Base-by-base conservation (phyloP, 2,113 vertebrate species). In the Grammomys surdaster region DNA sequence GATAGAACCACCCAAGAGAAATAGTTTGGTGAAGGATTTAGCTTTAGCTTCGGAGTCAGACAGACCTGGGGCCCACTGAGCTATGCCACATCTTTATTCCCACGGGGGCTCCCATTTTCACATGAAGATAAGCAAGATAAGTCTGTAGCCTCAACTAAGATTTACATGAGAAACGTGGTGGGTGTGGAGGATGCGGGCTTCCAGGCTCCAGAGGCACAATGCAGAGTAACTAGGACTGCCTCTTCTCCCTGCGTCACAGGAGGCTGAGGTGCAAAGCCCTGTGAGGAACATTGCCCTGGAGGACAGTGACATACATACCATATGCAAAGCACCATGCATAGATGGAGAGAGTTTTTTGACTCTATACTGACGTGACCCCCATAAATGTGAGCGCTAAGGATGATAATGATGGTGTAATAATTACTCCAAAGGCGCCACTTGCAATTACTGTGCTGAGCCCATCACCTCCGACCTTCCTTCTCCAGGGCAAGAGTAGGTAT, bases 211-310 rank as follows among this genome's bases (percentile, higher is more conserved):
- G 4, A 0, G 8, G 43, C 69, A 48, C 13, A 22, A 28, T 63
- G 17, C 11, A 2, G 48, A 9, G 26, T 8, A 65, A 22, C 36
- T 2, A 1, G 7, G 1, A 28, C 54, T 19, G 6, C 31, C 60
- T 43, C 3, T 11, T 63, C 16, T 5, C 10, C 31, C 58, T 31
- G 43, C 4, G 0, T 31, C 51, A 12, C 16, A 1, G 20, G 77
- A 14, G 69, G 1, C 28, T 5, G 56, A 4, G 3, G 11, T 3
- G 0, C 56, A 20, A 14, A 51, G 1, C 1, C 0, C 85, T 72
- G 1, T n/a, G 92, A 77, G n/a, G 17, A 43, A 5, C 0, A 0
- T 60, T 28, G 67, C 48, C 87, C 60, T 13, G 40, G 60, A 58
- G 69, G 58, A 26, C 8, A 22, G 7, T 80, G 22, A 9, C 8